Evolutionary conservation across 2,113 vertebrate genomes (phyloP), one percentile per base, ranked within the genome.

Genomic region (Physeter macrocephalus): DNA sequence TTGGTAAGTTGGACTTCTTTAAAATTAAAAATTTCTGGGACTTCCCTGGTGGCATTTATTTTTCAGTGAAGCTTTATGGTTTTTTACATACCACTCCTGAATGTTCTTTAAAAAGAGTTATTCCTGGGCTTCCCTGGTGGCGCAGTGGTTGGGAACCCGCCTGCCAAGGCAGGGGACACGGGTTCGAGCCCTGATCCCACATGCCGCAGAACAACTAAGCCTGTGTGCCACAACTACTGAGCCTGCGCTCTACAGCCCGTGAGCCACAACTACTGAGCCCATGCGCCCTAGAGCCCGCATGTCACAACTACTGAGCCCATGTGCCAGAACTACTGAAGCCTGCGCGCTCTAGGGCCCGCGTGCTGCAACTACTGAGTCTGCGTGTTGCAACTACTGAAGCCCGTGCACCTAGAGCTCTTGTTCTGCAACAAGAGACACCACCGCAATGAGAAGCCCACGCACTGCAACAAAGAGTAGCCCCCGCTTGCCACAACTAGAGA

Each of bases 371-470:
- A 1, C 43, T 34, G 43, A 75, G 49, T 49, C 49, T 49, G 5
- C 8, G 29, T 20, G 74, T 29, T 43, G 49, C 43, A 6, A 20
- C 29, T 34, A 1, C 43, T 34, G 43, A 75, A 46, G 43, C 43
- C 2, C 0, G 15, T 1, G 4, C 18, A 7, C 66, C 2, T 18
- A 31, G 15, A 46, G 72, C 72, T 27, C 0, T 0, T 6, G 14
- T 27, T 46, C 72, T 46, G 27, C 41, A 74, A 43, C 25, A 0
- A 46, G 41, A 31, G 41, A 31, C 17, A 15, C 27, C 72, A 18
- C 41, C 41, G 1, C 27, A 18, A 5, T 41, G 61, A 62, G 29
- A 6, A 31, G 41, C 5, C 41, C 1, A 1, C 5, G 74, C 29
- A 49, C 29, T 29, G 3, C 74, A 20, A 77, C 2, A 1, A 29